Base-by-base conservation (phyloP, 2,797 vertebrate genomes). In the Labroides dimidiatus region DNA sequence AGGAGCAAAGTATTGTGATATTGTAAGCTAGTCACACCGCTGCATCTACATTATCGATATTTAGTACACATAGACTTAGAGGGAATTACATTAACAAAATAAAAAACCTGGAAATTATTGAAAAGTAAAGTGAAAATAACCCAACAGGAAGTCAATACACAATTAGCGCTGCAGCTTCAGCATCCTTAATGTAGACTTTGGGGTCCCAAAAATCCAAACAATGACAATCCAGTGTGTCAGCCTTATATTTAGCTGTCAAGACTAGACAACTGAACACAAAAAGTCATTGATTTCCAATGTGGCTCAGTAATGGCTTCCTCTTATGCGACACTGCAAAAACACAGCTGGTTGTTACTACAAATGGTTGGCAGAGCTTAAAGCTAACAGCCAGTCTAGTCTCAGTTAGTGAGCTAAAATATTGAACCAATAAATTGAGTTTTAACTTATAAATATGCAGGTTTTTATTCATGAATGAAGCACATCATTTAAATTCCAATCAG, bases 271-370 rank as follows among this genome's bases (percentile, higher is more conserved):
- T 27, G 58, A 23, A 63, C 19, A 70, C 19, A 70, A 70, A 63
- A 65, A 12, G 65, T 13, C 57, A 90, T 82, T 79, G 88, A 89
- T 88, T 84, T 83, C 81, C 84, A 82, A 82, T 84, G 59, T 48
- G 30, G 57, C 37, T 51, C 71, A 67, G 27, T 75, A 80, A 87
- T 87, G 75, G 70, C 55, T 55, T 62, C 71, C 37, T 77, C 64
- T 77, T 64, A 24, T 6, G 3, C 27, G 5, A 33, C 15, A 51
- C 64, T 53, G 60, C 54, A 72, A 59, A 67, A 70, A 81, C 49
- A 9, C 41, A 49, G 41, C 15, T 21, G 30, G 48, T 62, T 17
- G 51, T 62, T 17, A 20, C 24, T 36, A 41, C 27, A 58, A 45
- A 39, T 4, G 20, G 23, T 10, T 56, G 33, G n/a, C 8, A 52